These are phyloP conservation scores for Ypsolopha sequella DNA, from an alignment of 2,888 invertebrate species.

Conservation along the genomic window DNA sequence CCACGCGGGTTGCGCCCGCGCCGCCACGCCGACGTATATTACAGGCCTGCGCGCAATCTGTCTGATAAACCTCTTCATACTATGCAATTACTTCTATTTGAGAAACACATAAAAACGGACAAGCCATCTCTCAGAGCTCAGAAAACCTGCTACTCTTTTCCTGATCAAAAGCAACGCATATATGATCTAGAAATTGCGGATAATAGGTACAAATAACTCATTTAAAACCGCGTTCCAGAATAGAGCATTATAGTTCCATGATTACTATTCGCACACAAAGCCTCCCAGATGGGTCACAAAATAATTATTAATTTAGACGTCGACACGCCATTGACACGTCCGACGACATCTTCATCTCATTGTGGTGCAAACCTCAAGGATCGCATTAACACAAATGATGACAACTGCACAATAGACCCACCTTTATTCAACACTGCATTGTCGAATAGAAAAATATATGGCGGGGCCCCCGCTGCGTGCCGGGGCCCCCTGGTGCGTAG, in stretches of 20 bases:
- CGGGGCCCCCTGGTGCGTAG: conserved; percentile 43
- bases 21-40: conserved; percentile 20
- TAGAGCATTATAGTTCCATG: conserved; percentile 33
- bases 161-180: too few species aligned
- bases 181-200: too few species aligned
- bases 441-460: conserved; percentile 65
- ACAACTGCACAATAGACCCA: conserved; percentile 54
- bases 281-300: conserved; percentile 53
- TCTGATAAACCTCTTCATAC: conserved; percentile 46
- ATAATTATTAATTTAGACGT: conserved; percentile 66
- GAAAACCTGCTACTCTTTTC: conserved; percentile 32
- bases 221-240: conserved; percentile 19
- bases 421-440: conserved; percentile 53
- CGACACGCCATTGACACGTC: conserved; percentile 60
- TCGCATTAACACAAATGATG: conserved; percentile 69
- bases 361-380: conserved; percentile 68
- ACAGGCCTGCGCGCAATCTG: conserved; percentile 33
- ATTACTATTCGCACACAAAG: conserved; percentile 44
- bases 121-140: conserved; percentile 28
- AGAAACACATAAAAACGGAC: conserved; percentile 49
- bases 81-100: conserved; percentile 56
- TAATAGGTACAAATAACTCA: too few species aligned
- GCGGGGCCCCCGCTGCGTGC: conserved; percentile 43
- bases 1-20: conserved; percentile 48
- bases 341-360: conserved; percentile 57